phyloP scores from a whole-genome alignment of 2,888 invertebrate genomes.

The Eudemis profundana region DNA sequence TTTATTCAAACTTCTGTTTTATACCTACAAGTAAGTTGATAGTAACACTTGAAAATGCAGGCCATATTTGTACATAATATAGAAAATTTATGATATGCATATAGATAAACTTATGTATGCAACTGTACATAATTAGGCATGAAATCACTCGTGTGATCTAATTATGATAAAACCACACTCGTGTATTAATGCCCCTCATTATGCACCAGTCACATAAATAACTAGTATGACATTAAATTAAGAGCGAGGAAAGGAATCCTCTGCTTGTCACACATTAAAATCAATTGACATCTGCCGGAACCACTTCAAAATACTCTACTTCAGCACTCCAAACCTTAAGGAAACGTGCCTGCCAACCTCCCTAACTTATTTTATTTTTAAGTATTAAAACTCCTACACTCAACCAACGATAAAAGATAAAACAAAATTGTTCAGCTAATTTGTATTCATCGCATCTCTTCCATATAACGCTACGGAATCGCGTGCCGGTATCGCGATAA shows the following conservation, averaged over 20 bases:
- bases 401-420: slow-evolving; percentile 58
- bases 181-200: no score
- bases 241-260: neutral
- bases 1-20: no score
- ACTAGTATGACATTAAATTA: no score
- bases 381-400: slow-evolving; percentile 36
- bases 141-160: no score
- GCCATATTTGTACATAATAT: no score
- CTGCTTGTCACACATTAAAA: slow-evolving; percentile 3
- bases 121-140: no score
- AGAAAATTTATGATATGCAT: no score
- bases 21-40: no score
- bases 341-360: slow-evolving; percentile 17
- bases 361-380: slow-evolving; percentile 13
- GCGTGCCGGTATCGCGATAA: slow-evolving; percentile 72
- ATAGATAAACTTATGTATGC: no score
- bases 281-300: slow-evolving; percentile 55
- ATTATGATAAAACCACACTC: no score
- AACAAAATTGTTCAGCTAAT: slow-evolving; percentile 72
- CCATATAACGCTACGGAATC: slow-evolving; percentile 77
- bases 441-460: slow-evolving; percentile 75
- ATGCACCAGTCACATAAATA: no score
- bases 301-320: slow-evolving; percentile 37
- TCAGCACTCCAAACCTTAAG: slow-evolving; percentile 13
- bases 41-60: no score